Conservation (phyloP, 1,140 invertebrate species). For the Drosophila saltans region DNA sequence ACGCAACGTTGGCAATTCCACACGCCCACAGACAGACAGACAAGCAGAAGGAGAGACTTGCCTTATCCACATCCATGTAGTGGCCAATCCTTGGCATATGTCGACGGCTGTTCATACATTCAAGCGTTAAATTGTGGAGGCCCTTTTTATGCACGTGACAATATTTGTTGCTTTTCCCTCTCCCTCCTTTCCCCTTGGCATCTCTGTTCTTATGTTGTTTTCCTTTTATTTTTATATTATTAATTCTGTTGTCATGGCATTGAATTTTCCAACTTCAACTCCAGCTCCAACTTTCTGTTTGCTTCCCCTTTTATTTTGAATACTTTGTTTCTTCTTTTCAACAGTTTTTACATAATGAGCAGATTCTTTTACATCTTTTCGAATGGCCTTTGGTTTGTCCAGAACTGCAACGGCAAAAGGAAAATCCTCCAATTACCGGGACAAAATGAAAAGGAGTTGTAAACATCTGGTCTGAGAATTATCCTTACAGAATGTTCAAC, state of each 20-base stretch:
- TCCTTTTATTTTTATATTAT: conserved; percentile 49
- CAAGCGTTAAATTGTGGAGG: conserved; percentile 67
- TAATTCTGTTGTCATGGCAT: conserved; percentile 71
- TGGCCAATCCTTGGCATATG: conserved; percentile 48
- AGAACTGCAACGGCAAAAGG: background rate
- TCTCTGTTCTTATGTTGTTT: conserved; percentile 24
- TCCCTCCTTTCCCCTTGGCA: background rate
- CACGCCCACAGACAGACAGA: conserved; percentile 28
- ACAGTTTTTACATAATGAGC: too few relatives aligned
- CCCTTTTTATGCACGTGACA: conserved; percentile 74
- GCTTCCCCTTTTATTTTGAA: conserved; percentile 50
- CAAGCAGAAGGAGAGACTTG: background rate
- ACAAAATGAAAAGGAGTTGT: too few relatives aligned
- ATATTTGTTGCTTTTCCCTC: conserved; percentile 52
- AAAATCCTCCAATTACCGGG: too few relatives aligned
- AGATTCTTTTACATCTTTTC: background rate
- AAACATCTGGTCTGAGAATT: too few relatives aligned
- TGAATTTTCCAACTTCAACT: conserved; percentile 35
- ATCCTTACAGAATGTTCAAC: too few relatives aligned
- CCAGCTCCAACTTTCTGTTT: conserved; percentile 18
- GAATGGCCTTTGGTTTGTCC: background rate
- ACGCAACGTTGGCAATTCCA: conserved; percentile 63
- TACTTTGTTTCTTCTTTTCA: conserved; percentile 24
- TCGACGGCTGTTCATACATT: conserved; percentile 69
- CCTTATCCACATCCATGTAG: conserved; percentile 6